Evolutionary conservation across 37 sponge, comb jelly and placozoan genomes (phyloP).

Genomic region (Halisarca cf. caerulea): DNA sequence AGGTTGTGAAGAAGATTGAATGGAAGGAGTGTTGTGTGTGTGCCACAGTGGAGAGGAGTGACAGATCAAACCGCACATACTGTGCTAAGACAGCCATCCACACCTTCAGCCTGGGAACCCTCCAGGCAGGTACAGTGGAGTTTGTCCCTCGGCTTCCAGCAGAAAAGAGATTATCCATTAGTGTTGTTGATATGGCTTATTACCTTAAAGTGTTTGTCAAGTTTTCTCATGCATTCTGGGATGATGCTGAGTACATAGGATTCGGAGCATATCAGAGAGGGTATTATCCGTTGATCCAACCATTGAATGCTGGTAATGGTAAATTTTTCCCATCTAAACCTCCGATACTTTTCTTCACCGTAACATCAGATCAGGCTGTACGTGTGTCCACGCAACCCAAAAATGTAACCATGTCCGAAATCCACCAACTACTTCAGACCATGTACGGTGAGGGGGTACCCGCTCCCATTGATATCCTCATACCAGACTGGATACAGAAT

Average conservation of each 20-base stretch:
- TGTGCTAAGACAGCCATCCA: conserved; percentile 40
- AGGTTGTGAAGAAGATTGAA: conserved; percentile 34
- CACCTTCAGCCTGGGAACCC: conserved; percentile 65
- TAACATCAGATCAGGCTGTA: conserved; percentile 41
- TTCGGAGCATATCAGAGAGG: conserved; percentile 23
- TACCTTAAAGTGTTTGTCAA: conserved; percentile 49
- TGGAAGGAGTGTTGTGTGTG: conserved; percentile 65
- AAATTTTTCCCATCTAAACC: conserved; percentile 16
- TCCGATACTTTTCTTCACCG: conserved; percentile 27
- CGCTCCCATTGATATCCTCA: conserved; percentile 34
- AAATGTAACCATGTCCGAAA: conserved; percentile 31
- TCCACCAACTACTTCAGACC: conserved; percentile 38
- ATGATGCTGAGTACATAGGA: conserved; percentile 19
- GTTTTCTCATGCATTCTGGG: conserved; percentile 49
- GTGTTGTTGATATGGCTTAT: background rate
- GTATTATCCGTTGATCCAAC: conserved; percentile 29
- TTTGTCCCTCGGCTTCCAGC: conserved; percentile 32
- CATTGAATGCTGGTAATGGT: background rate
- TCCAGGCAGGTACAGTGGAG: conserved; percentile 27
- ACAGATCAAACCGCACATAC: conserved; percentile 5
- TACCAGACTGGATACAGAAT: conserved; percentile 51
- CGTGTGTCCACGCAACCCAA: conserved; percentile 15
- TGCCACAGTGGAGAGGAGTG: conserved; percentile 20
- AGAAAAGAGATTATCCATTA: conserved; percentile 36
- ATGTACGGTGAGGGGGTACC: conserved; percentile 37